phyloP scores from a whole-genome alignment of 2,113 vertebrate genomes.

The Petromus typicus region DNA sequence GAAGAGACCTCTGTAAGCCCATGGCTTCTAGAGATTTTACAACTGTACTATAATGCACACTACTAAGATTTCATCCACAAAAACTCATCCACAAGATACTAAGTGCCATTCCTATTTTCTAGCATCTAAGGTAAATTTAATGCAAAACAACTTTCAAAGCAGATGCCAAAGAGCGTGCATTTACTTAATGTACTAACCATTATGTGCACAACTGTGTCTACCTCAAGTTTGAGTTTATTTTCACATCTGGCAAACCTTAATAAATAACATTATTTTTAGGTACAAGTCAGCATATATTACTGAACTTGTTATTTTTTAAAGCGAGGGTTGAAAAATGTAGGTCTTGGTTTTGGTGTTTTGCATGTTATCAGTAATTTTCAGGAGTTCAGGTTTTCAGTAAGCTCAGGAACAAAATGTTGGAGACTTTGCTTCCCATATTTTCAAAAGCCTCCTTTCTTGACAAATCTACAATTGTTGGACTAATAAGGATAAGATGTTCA shows the following conservation, averaged over 20 bases:
- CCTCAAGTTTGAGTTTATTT: not conserved
- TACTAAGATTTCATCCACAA: not conserved
- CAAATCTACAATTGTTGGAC: conserved; percentile 34
- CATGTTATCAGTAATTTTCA: not conserved
- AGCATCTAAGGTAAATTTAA: not conserved
- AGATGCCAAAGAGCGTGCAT: not conserved
- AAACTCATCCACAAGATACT: not conserved
- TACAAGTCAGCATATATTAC: conserved; percentile 17
- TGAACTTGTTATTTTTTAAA: not conserved
- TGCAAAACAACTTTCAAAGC: not conserved
- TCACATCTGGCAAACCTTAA: not conserved
- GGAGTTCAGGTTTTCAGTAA: conserved; percentile 1
- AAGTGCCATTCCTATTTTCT: not conserved
- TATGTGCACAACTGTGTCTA: not conserved
- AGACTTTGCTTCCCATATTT: not conserved
- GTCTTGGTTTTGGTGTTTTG: not conserved
- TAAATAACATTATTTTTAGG: not conserved
- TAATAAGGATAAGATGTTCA: conserved; percentile 36
- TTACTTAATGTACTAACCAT: not conserved
- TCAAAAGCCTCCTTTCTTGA: conserved; percentile 1
- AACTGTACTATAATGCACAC: not conserved
- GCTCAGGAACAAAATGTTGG: not conserved
- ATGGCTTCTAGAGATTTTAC: not conserved
- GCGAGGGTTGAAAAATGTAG: conserved; percentile 6
- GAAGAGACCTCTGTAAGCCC: not conserved